Evolutionary conservation across 2,888 invertebrate species (phyloP), one percentile per base, ranked within the genome.

Genomic region (Camptogramma bilineatum): DNA sequence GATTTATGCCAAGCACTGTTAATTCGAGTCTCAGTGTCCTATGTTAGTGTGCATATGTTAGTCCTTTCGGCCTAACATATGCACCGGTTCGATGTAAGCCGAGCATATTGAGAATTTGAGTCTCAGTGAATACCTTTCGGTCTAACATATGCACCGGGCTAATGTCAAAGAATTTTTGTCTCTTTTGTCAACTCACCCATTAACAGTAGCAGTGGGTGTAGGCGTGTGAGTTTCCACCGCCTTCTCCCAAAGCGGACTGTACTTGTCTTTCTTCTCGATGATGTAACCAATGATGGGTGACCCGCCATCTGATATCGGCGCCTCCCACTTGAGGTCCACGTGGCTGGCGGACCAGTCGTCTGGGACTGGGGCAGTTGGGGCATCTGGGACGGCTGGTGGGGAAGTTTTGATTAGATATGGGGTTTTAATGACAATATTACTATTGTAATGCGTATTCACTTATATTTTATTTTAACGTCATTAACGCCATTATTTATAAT

Each of bases 241-340:
- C 85, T 97, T 98, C 85, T 97, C 97, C 99, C 99, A 99, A 80
- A 97, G 94, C 10, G 98, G 97, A 70, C 97, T 97, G 90, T 97
- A 97, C 84, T 97, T 98, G 85, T 97, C 97, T 88, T 97, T 97
- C 94, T 97, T 98, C 91, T 99, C 98, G 74, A 99, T 94, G 70
- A 98, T 96, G 85, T 98, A 99, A 4, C 98, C 97, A 71, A 96
- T 96, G 81, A 99, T 97, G 19, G 99, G 98, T 2, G 99, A 96
- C 17, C 99, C 99, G 39, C 99, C 99, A 84, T 98, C 97, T 42
- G 96, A 96, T 55, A 96, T 93, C 0, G 99, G 99, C 71, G 97
- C 96, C 70, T 96, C 94, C 99, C 99, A 99, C 75, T 96, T 95
- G 60, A 99, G 95, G 78, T 98, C 98, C 74, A 98, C 97, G 84